Conservation (phyloP, 2,797 vertebrate genomes). For the Microcaecilia unicolor region DNA sequence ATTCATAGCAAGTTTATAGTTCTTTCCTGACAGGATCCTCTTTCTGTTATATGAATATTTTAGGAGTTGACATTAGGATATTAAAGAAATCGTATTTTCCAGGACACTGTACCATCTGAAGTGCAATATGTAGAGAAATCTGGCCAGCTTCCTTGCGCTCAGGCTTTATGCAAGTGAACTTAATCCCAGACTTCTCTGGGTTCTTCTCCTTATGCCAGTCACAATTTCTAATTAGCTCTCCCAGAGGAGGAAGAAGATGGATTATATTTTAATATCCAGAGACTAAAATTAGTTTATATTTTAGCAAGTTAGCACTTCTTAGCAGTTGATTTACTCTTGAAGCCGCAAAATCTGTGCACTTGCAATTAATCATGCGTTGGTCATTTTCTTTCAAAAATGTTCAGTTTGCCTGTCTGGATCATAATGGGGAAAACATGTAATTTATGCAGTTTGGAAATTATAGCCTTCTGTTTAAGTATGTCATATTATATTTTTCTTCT, state of each 20-base stretch:
- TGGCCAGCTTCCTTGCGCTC: conserved; percentile 9
- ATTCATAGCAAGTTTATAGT: not conserved
- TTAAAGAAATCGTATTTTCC: conserved; percentile 18
- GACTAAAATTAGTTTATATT: conserved; percentile 88
- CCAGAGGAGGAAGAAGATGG: conserved; percentile 71
- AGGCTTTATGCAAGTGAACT: conserved; percentile 44
- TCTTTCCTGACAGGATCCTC: conserved; percentile 15
- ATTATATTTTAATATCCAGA: conserved; percentile 90
- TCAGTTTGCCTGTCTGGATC: conserved; percentile 63
- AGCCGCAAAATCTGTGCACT: conserved; percentile 78
- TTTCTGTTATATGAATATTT: conserved; percentile 10
- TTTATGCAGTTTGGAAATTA: conserved; percentile 69
- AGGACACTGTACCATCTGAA: conserved; percentile 11
- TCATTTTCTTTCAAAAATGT: conserved; percentile 60
- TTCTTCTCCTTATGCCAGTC: conserved; percentile 68
- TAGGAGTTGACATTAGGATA: conserved; percentile 13
- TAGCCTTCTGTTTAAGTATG: conserved; percentile 43
- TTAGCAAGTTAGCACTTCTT: conserved; percentile 86
- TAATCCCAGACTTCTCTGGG: conserved; percentile 60
- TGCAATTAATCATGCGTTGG: conserved; percentile 70
- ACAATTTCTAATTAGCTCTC: conserved; percentile 81
- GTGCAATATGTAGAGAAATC: conserved; percentile 14
- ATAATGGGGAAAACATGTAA: conserved; percentile 66
- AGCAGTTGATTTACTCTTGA: conserved; percentile 80
- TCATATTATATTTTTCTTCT: conserved; percentile 24